These are phyloP conservation scores for Cyanoramphus novaezelandiae DNA, from an alignment of 2,113 vertebrate species.

Conservation along the genomic window DNA sequence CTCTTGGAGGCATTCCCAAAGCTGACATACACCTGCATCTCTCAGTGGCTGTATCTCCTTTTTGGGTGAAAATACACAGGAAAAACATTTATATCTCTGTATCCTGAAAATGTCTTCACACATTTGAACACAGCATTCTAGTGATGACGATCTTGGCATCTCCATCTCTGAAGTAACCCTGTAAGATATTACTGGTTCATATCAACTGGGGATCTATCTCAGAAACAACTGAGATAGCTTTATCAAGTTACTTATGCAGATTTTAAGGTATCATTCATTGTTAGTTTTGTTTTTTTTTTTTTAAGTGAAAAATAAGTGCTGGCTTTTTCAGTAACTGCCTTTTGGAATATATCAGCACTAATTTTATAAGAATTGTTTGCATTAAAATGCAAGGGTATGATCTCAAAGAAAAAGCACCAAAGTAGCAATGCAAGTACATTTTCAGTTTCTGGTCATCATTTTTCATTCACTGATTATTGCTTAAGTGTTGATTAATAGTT, in stretches of 20 bases:
- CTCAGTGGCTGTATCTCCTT: background rate
- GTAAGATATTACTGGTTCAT: background rate
- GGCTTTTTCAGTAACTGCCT: conserved; percentile 62
- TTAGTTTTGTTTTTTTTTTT: background rate
- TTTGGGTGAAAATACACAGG: background rate
- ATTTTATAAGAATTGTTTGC: conserved; percentile 67
- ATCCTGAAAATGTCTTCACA: background rate
- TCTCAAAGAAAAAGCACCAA: conserved; percentile 52
- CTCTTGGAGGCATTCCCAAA: conserved; percentile 46
- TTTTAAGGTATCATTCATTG: conserved; percentile 26
- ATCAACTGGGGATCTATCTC: background rate
- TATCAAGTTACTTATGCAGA: conserved; percentile 53
- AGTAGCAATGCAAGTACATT: conserved; percentile 57
- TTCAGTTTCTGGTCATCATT: conserved; percentile 74
- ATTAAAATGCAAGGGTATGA: conserved; percentile 70
- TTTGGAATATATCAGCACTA: conserved; percentile 69
- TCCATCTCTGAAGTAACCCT: background rate
- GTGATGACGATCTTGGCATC: background rate
- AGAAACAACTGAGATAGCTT: conserved; percentile 42
- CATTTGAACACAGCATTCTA: background rate
- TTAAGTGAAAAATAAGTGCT: conserved; percentile 44
- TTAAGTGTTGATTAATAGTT: conserved; percentile 81
- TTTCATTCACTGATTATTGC: conserved; percentile 78
- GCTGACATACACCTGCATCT: conserved; percentile 51
- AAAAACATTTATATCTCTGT: background rate